Evolutionary conservation across 2,113 vertebrate species (phyloP).

Genomic region (Scopus umbretta): DNA sequence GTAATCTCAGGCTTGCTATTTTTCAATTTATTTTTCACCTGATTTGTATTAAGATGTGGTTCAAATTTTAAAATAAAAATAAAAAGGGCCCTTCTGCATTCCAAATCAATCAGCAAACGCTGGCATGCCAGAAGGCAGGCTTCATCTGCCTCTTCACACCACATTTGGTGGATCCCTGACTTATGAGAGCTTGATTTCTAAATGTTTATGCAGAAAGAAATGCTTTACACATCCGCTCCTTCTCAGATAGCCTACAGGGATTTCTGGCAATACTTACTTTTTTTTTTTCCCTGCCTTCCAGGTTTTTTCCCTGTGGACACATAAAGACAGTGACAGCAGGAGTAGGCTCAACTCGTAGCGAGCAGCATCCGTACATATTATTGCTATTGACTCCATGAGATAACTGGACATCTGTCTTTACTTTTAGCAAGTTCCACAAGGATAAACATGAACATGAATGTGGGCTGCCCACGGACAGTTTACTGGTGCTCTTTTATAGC

Average conservation of each 20-base stretch:
- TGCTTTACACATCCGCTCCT: slow-evolving; percentile 46
- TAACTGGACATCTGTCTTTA: slow-evolving; percentile 50
- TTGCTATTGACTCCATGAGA: slow-evolving; percentile 25
- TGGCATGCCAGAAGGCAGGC: slow-evolving; percentile 46
- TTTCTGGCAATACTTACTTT: neutral
- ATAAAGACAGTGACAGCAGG: slow-evolving; percentile 55
- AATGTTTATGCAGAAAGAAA: slow-evolving; percentile 60
- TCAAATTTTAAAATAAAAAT: slow-evolving; percentile 53
- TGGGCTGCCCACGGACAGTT: neutral
- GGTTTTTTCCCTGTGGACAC: slow-evolving; percentile 25
- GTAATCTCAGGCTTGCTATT: slow-evolving; percentile 37
- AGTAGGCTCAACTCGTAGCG: neutral
- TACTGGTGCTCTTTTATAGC: neutral
- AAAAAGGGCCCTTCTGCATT: slow-evolving; percentile 16
- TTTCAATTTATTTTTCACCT: slow-evolving; percentile 60
- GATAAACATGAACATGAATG: slow-evolving; percentile 9
- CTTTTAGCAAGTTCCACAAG: slow-evolving; percentile 21
- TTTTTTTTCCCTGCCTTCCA: neutral
- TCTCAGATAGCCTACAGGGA: slow-evolving; percentile 35
- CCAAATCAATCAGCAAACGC: slow-evolving; percentile 17
- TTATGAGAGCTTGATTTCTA: slow-evolving; percentile 55
- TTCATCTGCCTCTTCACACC: slow-evolving; percentile 58
- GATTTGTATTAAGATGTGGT: slow-evolving; percentile 54
- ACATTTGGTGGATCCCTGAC: slow-evolving; percentile 55
- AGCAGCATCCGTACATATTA: slow-evolving; percentile 12